Evolutionary conservation across 2,113 vertebrate species (phyloP), one percentile per base, ranked within the genome.

Genomic region (Atrichornis clamosus): DNA sequence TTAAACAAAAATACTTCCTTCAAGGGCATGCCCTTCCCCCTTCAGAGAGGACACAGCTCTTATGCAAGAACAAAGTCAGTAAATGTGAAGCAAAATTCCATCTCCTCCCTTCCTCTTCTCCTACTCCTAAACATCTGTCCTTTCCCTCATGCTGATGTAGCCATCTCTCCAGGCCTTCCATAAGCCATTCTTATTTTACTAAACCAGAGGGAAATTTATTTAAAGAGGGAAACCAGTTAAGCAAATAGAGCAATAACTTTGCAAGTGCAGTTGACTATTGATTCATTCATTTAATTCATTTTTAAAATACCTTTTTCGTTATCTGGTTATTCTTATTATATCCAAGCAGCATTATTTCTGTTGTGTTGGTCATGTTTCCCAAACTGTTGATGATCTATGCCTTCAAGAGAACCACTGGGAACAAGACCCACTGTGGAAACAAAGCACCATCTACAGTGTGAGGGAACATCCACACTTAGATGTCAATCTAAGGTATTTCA

Each of bases 141-240:
- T 72, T 70, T 78, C 15, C 52, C 10, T 58, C 0, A 0, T 7
- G 22, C 37, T 42, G 41, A 44, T 44, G 37, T 0, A 6, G 18
- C 37, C 28, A 64, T 28, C 26, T 55, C 62, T 27, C 35, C 24
- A 79, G 39, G 32, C 30, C n/a, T 73, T 82, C 74, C 24, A 49
- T 3, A n/a, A 78, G 10, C 33, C 16, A 9, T 16, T 65, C 76
- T 75, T 52, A 37, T 52, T 37, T 47, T 35, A 84, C 14, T 58
- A 87, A 90, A 58, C 6, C 32, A 76, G 37, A 50, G 7, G 17
- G 9, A 65, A 23, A 39, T 12, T 70, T 35, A 44, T 74, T 86
- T n/a, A 15, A 55, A 87, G 14, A 33, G 5, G 3, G 16, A 82
- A 82, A 84, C 0, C 8, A 46, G 22, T n/a, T 55, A 67, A 52